Percentiles rank a stretch among this genome's conserved stretches.
Conservation (phyloP, 2,797 vertebrate genomes). For the Macropodus opercularis region DNA sequence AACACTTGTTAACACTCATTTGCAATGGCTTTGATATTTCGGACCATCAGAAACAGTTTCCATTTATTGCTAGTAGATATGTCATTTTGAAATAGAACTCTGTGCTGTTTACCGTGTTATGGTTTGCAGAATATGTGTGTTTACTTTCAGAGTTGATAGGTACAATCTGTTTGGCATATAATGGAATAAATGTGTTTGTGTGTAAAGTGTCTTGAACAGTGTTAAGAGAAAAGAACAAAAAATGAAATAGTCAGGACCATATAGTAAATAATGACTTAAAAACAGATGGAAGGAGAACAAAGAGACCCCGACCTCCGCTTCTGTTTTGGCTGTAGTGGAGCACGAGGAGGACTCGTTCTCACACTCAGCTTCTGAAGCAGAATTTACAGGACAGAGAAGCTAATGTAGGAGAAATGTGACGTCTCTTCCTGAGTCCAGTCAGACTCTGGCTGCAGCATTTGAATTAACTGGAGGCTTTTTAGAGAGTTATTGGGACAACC, state of each 20-base stretch:
- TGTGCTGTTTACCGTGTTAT: conserved; percentile 7
- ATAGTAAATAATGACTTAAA: background rate
- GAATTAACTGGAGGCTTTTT: no score
- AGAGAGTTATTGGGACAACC: no score
- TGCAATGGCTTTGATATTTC: background rate
- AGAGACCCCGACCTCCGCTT: no score
- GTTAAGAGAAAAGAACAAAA: conserved; percentile 28
- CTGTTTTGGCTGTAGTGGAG: no score
- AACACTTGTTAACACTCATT: background rate
- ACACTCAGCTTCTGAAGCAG: no score
- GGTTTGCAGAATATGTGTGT: conserved; percentile 19
- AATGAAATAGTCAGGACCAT: background rate
- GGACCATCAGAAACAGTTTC: background rate
- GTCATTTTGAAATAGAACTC: conserved; percentile 19
- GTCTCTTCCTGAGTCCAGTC: no score
- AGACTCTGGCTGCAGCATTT: no score
- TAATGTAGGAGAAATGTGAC: no score
- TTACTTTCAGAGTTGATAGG: conserved; percentile 13
- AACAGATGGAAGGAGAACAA: background rate
- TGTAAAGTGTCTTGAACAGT: conserved; percentile 26
- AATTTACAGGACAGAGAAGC: no score
- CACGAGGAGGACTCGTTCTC: no score
- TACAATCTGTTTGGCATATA: conserved; percentile 22
- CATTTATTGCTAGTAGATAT: background rate
- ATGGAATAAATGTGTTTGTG: background rate